phyloP scores from a whole-genome alignment of 2,888 invertebrate genomes.

The Epiblema foenella region DNA sequence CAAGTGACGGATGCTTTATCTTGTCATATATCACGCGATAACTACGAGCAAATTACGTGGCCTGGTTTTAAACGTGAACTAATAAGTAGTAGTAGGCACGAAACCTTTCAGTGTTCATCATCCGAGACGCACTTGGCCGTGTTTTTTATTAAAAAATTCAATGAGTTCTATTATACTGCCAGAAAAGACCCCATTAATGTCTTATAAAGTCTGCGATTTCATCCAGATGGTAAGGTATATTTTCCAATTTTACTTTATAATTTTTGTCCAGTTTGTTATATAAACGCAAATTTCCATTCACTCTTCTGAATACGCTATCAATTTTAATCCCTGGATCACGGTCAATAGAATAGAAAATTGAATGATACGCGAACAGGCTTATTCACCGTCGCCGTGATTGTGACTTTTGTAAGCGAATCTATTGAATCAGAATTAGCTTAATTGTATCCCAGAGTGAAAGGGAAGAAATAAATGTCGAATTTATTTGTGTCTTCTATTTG shows the following conservation, averaged over 20 bases:
- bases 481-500: constrained; percentile 33
- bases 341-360: constrained; percentile 24
- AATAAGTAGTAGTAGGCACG: no score
- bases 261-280: not conserved
- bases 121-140: no score
- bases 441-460: constrained; percentile 58
- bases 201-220: no score
- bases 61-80: no score
- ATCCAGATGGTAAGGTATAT: not conserved
- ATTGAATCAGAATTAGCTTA: constrained; percentile 54
- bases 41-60: no score
- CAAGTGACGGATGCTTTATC: no score
- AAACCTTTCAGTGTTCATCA: no score
- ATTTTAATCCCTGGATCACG: constrained; percentile 10
- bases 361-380: not conserved
- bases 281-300: not conserved
- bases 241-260: not conserved
- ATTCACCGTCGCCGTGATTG: constrained; percentile 49
- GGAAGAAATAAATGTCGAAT: constrained; percentile 30
- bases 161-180: not conserved
- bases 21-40: no score
- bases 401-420: constrained; percentile 60
- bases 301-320: constrained; percentile 14
- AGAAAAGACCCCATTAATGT: not conserved
- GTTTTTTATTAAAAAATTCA: no score